Evolutionary conservation across 2,113 vertebrate genomes (phyloP).

Genomic region (Felis chaus): DNA sequence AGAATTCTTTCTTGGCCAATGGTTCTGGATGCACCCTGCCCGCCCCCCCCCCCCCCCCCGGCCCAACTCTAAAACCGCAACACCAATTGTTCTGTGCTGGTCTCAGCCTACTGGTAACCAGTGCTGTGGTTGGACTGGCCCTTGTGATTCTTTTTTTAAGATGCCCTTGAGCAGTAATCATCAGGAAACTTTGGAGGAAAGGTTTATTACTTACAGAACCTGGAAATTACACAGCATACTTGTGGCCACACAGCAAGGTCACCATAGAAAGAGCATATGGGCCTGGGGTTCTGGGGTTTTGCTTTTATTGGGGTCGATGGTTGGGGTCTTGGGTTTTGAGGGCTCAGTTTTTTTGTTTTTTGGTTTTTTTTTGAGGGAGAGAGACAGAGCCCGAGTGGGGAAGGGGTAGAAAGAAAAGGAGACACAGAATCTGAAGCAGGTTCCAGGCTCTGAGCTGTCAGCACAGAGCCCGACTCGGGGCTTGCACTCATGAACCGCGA

Average conservation of each 20-base stretch:
- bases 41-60: fast-evolving
- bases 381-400: too few relatives aligned
- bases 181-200: not conserved
- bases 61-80: too few relatives aligned
- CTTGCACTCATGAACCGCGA: too few relatives aligned
- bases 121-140: not conserved
- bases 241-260: not conserved
- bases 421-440: too few relatives aligned
- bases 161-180: not conserved
- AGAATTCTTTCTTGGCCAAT: too few relatives aligned
- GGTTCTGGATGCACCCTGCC: too few relatives aligned
- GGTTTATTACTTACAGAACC: not conserved
- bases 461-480: too few relatives aligned
- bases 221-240: not conserved
- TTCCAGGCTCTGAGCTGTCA: too few relatives aligned
- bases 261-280: not conserved
- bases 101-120: not conserved
- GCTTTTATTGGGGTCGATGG: not conserved
- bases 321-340: not conserved
- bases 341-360: not conserved
- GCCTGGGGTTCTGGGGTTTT: not conserved
- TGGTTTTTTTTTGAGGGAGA: too few relatives aligned
- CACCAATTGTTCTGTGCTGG: not conserved
- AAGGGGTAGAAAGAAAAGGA: too few relatives aligned
- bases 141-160: not conserved